Evolutionary conservation across 2,113 vertebrate species (phyloP), one percentile per base, ranked within the genome.

Genomic region (Burhinus oedicnemus): DNA sequence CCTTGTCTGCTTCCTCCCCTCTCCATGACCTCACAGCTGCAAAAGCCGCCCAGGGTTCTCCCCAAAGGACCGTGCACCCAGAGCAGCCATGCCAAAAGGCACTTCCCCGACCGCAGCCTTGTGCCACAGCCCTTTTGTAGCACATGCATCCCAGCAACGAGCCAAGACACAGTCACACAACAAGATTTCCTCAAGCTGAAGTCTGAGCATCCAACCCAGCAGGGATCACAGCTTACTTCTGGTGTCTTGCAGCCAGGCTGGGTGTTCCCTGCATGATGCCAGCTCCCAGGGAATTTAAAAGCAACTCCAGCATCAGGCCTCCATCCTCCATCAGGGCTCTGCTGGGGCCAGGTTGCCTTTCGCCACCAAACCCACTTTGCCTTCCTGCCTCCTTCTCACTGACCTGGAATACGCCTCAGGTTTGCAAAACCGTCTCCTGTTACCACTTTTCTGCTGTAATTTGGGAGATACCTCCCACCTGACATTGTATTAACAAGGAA

Each of bases 191-290:
- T 62, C 54, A 36, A 44, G 64, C 60, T 82, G 51, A 61, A 74
- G 51, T 5, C 58, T 49, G 32, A 87, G 17, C 60, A 90, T 62
- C 74, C 75, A 70, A 8, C 51, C 34, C 85, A 87, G 60, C 45
- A 78, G 42, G 16, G 60, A 23, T 38, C 78, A 61, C 36, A 69
- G 51, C 69, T 91, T 27, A 22, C 10, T 80, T 27, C 23, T 60
- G 72, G 34, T 27, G 75, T n/a, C 83, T 38, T 30, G 30, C 65
- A 85, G 83, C 55, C 70, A 68, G 76, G 25, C 62, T 32, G 17
- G 30, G 14, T 30, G 25, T 6, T 16, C 68, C 72, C 57, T 38
- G 49, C 2, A 1, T 0, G 0, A 16, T 16, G 16, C 42, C 34
- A 75, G 58, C 51, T 84, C 44, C 61, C 5, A 0, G 12, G 10